Conservation (phyloP, 2,797 vertebrate genomes). For the Trachurus trachurus region DNA sequence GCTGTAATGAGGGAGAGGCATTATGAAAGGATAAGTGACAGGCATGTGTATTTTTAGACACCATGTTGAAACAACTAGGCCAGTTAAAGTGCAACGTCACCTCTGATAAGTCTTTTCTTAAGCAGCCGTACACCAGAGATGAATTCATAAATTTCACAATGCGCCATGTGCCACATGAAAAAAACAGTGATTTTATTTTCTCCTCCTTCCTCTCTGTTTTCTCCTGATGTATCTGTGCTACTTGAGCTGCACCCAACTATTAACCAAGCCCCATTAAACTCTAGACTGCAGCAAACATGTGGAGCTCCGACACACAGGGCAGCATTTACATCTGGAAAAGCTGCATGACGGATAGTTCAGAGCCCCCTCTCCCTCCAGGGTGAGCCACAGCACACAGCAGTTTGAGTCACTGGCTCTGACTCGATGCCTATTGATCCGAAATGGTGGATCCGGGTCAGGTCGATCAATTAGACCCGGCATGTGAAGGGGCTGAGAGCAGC, state of each 20-base stretch:
- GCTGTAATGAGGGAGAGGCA: constrained; percentile 57
- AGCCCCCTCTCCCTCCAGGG: not conserved
- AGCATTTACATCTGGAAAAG: constrained; percentile 41
- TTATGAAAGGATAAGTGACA: constrained; percentile 62
- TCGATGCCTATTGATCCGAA: constrained; percentile 63
- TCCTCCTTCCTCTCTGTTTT: not conserved
- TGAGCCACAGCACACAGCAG: constrained; percentile 51
- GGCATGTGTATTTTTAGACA: constrained; percentile 72
- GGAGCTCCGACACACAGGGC: constrained; percentile 24
- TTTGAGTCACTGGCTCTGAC: constrained; percentile 35
- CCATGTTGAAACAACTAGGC: constrained; percentile 55
- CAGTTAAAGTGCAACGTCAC: constrained; percentile 39
- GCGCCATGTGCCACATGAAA: constrained; percentile 19
- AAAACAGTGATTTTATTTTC: constrained; percentile 12
- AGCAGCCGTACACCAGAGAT: constrained; percentile 2
- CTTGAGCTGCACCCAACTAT: constrained; percentile 56
- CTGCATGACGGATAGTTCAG: constrained; percentile 18
- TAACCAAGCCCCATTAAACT: constrained; percentile 55
- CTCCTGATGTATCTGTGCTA: not conserved
- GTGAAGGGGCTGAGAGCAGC: constrained; percentile 43
- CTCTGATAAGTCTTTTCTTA: constrained; percentile 28
- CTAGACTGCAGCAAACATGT: constrained; percentile 41
- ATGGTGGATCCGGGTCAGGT: constrained; percentile 64
- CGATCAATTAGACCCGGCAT: constrained; percentile 61
- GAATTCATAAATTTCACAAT: constrained; percentile 26